Evolutionary conservation across 2,113 vertebrate species (phyloP).

Genomic region (Galbula dea): DNA sequence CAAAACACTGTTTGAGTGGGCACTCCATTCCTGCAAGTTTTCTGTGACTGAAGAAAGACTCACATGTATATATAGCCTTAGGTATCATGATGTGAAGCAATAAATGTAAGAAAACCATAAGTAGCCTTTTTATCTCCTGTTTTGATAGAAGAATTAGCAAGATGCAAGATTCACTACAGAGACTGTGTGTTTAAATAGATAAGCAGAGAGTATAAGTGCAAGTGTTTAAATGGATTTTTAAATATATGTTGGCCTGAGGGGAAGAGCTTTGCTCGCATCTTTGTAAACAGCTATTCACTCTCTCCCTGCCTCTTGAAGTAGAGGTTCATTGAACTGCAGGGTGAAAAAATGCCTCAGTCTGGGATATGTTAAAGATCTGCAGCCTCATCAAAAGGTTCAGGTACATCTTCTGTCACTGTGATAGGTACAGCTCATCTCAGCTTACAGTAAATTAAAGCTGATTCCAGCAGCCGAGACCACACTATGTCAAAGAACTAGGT

Average conservation of each 20-base stretch:
- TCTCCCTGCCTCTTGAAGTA: background rate
- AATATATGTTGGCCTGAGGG: constrained; percentile 15
- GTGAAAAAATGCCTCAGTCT: background rate
- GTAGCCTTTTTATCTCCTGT: background rate
- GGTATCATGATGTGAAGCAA: background rate
- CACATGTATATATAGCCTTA: background rate
- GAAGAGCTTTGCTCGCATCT: constrained; percentile 37
- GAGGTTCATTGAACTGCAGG: constrained; percentile 22
- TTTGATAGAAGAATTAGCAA: background rate
- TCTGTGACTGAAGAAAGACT: background rate
- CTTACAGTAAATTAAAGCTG: constrained; percentile 46
- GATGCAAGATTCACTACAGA: background rate
- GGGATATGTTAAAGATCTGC: background rate
- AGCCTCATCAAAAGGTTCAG: constrained; percentile 43
- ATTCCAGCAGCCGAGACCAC: constrained; percentile 38
- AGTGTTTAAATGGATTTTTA: constrained; percentile 44
- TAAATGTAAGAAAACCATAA: background rate
- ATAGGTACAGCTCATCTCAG: constrained; percentile 19
- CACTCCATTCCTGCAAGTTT: background rate
- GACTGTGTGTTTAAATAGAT: background rate
- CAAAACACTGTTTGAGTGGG: background rate
- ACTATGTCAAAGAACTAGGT: constrained; percentile 36
- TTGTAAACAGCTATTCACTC: constrained; percentile 41
- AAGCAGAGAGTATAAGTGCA: background rate
- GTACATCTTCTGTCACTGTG: constrained; percentile 36